phyloP scores from a whole-genome alignment of 2,113 vertebrate genomes.

The Hyperoodon ampullatus region DNA sequence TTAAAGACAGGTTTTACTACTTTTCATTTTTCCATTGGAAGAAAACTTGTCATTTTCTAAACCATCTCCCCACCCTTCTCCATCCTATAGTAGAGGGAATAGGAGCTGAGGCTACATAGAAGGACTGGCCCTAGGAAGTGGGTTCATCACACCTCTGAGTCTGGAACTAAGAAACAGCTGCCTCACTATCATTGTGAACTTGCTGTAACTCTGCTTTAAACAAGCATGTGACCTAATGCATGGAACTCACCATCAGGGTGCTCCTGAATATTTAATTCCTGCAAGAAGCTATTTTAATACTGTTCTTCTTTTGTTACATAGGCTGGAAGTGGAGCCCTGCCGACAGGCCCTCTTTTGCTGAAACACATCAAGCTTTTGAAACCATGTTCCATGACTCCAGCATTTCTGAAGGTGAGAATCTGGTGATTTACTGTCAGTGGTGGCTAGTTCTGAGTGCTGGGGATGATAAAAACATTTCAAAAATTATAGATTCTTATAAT shows the following conservation, averaged over 20 bases:
- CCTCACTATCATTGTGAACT: neutral
- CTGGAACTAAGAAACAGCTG: neutral
- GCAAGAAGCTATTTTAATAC: neutral
- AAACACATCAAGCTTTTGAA: conserved; percentile 98
- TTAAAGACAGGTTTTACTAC: neutral
- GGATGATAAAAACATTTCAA: neutral
- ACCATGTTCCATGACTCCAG: conserved; percentile 99
- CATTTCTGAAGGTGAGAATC: conserved; percentile 95
- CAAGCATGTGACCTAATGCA: neutral
- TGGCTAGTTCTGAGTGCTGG: neutral
- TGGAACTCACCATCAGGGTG: neutral
- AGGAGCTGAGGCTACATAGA: neutral
- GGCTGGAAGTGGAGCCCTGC: conserved; percentile 98
- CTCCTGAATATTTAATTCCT: neutral
- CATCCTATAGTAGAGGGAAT: neutral
- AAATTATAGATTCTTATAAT: neutral
- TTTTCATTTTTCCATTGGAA: neutral
- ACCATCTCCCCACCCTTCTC: neutral
- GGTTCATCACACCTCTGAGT: neutral
- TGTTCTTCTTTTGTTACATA: conserved; percentile 71
- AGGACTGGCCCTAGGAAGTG: neutral
- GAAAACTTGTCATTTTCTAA: conserved; percentile 43
- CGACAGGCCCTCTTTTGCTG: conserved; percentile 96
- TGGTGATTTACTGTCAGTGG: neutral
- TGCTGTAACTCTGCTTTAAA: neutral